These are phyloP conservation scores for Cepaea hortensis DNA, from an alignment of 2,888 invertebrate genomes.

Conservation along the genomic window DNA sequence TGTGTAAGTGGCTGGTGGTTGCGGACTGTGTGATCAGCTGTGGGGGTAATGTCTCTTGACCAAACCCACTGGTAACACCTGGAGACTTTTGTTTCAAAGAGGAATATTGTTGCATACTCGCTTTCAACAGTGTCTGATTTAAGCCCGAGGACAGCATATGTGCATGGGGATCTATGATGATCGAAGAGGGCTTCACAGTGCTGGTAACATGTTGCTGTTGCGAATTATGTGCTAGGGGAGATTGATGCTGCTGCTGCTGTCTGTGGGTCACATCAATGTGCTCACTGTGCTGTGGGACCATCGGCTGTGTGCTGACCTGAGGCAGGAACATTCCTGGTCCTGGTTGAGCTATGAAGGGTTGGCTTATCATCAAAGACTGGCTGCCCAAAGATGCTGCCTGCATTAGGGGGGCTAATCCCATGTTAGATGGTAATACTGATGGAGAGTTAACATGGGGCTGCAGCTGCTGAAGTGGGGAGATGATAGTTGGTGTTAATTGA, in stretches of 20 bases:
- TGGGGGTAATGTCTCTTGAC: background rate
- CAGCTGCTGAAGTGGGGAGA: slow-evolving; percentile 23
- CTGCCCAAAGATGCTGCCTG: slow-evolving; percentile 27
- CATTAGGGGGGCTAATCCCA: slow-evolving; percentile 33
- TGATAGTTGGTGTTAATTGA: slow-evolving; percentile 18
- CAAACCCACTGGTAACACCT: background rate
- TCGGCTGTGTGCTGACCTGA: slow-evolving; percentile 24
- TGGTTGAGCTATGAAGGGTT: slow-evolving; percentile 34
- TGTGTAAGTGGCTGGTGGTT: background rate
- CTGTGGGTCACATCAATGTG: slow-evolving; percentile 16
- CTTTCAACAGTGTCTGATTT: slow-evolving; percentile 22
- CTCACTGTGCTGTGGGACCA: slow-evolving; percentile 17
- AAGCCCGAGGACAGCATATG: slow-evolving; percentile 37
- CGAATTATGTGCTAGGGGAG: background rate
- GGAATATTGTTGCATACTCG: slow-evolving; percentile 5
- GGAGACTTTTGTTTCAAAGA: background rate
- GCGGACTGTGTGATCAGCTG: background rate
- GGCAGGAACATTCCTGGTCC: slow-evolving; percentile 29
- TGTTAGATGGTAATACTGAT: slow-evolving; percentile 17
- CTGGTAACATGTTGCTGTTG: slow-evolving; percentile 22
- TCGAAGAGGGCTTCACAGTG: slow-evolving; percentile 4
- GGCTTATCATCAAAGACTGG: slow-evolving; percentile 34
- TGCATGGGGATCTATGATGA: slow-evolving; percentile 38
- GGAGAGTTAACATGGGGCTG: slow-evolving; percentile 26
- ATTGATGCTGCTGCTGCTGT: slow-evolving; percentile 27